Percentiles rank a stretch among this genome's conserved stretches.
Conservation (phyloP, 1,140 invertebrate genomes). For the Arctopsyche grandis region DNA sequence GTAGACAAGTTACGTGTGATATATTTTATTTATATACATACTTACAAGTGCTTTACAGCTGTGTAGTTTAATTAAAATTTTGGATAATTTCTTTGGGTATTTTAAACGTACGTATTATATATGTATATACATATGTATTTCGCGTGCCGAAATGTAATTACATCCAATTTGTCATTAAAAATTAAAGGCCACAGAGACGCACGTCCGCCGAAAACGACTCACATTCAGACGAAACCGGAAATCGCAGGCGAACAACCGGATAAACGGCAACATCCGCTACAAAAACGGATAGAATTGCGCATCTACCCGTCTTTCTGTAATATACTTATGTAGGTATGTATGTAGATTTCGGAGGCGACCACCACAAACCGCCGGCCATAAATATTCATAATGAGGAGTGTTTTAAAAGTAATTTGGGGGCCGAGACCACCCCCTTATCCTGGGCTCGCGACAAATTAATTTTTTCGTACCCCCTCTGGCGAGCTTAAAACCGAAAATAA, state of each 20-base stretch:
- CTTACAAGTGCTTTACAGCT: too few species aligned
- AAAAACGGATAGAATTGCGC: background rate
- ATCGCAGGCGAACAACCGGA: background rate
- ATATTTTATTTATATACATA: too few species aligned
- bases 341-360: background rate
- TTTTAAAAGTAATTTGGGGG: conserved; percentile 32
- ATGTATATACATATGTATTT: too few species aligned
- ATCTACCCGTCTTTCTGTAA: background rate
- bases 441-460: conserved; percentile 11
- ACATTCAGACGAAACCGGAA: background rate
- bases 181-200: too few species aligned
- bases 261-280: conserved; percentile 17
- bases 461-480: conserved; percentile 10
- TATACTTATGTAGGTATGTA: background rate
- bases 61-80: too few species aligned
- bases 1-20: too few species aligned
- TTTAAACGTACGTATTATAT: too few species aligned
- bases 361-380: background rate
- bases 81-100: too few species aligned
- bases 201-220: background rate
- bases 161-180: too few species aligned
- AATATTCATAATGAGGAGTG: conserved; percentile 36
- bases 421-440: background rate
- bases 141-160: too few species aligned
- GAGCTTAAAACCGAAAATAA: conserved; percentile 6